phyloP scores from a whole-genome alignment of 2,888 invertebrate genomes.

The Zeuzera pyrina region DNA sequence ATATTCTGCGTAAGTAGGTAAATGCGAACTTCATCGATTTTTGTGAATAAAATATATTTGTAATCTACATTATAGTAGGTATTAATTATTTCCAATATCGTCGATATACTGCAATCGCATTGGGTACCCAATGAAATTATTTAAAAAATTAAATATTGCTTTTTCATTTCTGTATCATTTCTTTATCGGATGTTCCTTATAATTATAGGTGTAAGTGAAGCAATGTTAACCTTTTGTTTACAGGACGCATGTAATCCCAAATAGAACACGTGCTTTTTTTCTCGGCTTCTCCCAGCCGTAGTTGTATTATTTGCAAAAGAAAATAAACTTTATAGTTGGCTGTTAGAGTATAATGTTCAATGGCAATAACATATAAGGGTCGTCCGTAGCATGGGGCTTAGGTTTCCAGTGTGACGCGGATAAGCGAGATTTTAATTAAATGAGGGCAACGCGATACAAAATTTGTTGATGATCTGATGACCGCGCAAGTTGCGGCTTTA shows the following conservation, averaged over 20 bases:
- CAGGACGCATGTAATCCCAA: slow-evolving; percentile 65
- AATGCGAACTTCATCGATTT: too few species aligned
- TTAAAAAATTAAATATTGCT: background rate
- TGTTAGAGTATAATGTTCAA: slow-evolving; percentile 23
- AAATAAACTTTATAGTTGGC: slow-evolving; percentile 24
- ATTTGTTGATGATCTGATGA: slow-evolving; percentile 22
- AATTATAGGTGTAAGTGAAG: slow-evolving; percentile 26
- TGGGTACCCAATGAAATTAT: too few species aligned
- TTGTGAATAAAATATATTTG: too few species aligned
- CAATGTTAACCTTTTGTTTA: slow-evolving; percentile 64
- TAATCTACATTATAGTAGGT: too few species aligned
- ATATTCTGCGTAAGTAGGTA: too few species aligned
- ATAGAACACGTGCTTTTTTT: slow-evolving; percentile 71
- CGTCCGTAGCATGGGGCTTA: slow-evolving; percentile 49
- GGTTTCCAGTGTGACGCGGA: slow-evolving; percentile 61
- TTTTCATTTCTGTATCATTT: background rate
- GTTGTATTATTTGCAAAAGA: slow-evolving; percentile 10
- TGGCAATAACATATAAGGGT: slow-evolving; percentile 25
- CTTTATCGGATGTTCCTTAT: slow-evolving; percentile 5
- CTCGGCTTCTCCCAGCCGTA: slow-evolving; percentile 46
- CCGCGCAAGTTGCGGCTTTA: slow-evolving; percentile 9
- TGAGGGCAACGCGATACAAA: slow-evolving; percentile 38
- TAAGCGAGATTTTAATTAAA: slow-evolving; percentile 66
- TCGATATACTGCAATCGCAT: too few species aligned
- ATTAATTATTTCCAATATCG: too few species aligned